Evolutionary conservation across 2,888 invertebrate species (phyloP), one percentile per base, ranked within the genome.

Genomic region (Alitta virens): DNA sequence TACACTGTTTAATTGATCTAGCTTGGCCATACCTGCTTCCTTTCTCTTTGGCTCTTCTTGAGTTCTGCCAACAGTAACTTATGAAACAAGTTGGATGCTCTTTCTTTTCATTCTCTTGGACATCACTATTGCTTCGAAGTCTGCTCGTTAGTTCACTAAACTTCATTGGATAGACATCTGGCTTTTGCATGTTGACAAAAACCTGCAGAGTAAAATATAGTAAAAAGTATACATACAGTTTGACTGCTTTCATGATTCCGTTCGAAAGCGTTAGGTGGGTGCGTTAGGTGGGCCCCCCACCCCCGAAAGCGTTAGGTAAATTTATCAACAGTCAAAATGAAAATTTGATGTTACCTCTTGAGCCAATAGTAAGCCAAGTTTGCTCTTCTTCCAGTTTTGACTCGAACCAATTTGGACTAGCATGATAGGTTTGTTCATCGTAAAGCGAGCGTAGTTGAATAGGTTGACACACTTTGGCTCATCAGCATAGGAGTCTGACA

Each of bases 61-160:
- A 80, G 65, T 81, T 81, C 23, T 71, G 63, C 81, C 81, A 81
- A 61, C 78, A 77, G 70, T 80, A 81, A 62, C 77, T 79, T 58
- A 81, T 72, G 68, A 81, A 81, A 51, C 67, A 67, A n/a, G 23
- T 12, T 1, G 60, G 60, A 12, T 54, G 27, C 12, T 25, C 9
- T n/a, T n/a, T 18, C 40, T 51, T 21, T 23, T 16, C 23, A 56
- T 43, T 55, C 1, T 24, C 24, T 21, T 33, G 23, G 33, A 33
- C 33, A 5, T 46, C 57, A 18, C n/a, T 24, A n/a, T 53, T 59
- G 9, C 23, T 25, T 5, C 26, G 23, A 0, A 59, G 2, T 18
- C 23, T 68, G 12, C 67, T 69, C 51, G 73, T 38, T 58, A 80
- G 68, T 63, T 80, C 79, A 12, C 70, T 64, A 27, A 78, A 68